phyloP scores from a whole-genome alignment of 2,113 vertebrate genomes.

The Aleadryas rufinucha region DNA sequence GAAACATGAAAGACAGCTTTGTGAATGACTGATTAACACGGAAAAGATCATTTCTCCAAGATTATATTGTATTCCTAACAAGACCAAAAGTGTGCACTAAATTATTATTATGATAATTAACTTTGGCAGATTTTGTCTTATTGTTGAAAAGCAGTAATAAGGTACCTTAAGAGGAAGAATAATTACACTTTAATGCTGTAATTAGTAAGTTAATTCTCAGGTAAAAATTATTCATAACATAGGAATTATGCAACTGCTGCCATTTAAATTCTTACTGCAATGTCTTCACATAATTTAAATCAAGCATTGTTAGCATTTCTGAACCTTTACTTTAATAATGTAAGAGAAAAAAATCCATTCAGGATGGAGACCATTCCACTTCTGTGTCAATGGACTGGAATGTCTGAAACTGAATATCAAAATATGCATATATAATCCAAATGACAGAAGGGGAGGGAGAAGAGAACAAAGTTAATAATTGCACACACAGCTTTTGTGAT shows the following conservation, averaged over 20 bases:
- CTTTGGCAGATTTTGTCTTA: slow-evolving; percentile 60
- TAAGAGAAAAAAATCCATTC: not conserved
- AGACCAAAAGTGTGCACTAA: slow-evolving; percentile 59
- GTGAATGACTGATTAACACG: slow-evolving; percentile 65
- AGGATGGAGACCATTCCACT: not conserved
- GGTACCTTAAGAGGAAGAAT: slow-evolving; percentile 63
- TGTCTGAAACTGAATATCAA: not conserved
- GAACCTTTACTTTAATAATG: not conserved
- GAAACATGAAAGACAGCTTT: slow-evolving; percentile 23
- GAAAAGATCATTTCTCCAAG: slow-evolving; percentile 51
- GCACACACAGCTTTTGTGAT: not conserved
- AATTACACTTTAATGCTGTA: slow-evolving; percentile 75
- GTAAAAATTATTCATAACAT: slow-evolving; percentile 61
- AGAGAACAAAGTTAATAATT: not conserved
- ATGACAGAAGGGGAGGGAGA: not conserved
- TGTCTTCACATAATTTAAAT: slow-evolving; percentile 18
- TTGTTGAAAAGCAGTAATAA: slow-evolving; percentile 70
- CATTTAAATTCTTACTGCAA: slow-evolving; percentile 46
- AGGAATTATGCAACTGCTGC: slow-evolving; percentile 50
- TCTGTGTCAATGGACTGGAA: not conserved
- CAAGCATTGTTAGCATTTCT: slow-evolving; percentile 6
- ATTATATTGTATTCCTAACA: slow-evolving; percentile 58
- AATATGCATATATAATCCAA: not conserved
- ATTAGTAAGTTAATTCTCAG: slow-evolving; percentile 75
- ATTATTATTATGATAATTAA: slow-evolving; percentile 74